Evolutionary conservation across 30 jellyfish, hydroid and myxozoan species (phyloP), one percentile per base, ranked within the genome.

Genomic region (Hydra vulgaris): DNA sequence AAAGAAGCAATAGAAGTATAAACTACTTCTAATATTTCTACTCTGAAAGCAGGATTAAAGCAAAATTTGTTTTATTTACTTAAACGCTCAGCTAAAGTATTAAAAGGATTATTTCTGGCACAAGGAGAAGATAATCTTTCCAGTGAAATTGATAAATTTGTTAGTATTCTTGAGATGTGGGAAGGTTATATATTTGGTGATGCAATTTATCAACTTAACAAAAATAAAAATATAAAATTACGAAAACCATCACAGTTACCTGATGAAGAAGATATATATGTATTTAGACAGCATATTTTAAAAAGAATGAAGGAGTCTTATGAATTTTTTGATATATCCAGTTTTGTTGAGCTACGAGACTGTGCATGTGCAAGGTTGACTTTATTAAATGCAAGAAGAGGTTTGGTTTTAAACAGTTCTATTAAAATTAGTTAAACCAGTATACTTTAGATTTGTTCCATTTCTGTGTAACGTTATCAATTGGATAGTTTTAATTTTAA

Each of bases 301-400:
- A 25, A 15, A 40, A 75, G 72, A 24, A 22, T 75, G 71, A 54
- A 21, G 18, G 70, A 75, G 26, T 25, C 21, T 0, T 75, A 25
- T 75, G 69, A 25, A 53, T 53, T 75, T 75, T 75, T 75, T 75
- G 83, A 75, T 53, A 53, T 25, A 75, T 23, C 70, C 21, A 40
- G n/a, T 67, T 75, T 75, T 75, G 83, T 75, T 75, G 71, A 53
- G 56, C 83, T 75, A 26, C 56, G 71, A 24, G 73, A 75, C 56
- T 25, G 56, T 23, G 83, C 83, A 21, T 75, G 83, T 1, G 24
- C 83, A 53, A 26, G 83, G 73, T 53, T 75, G 1, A 75, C 83
- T 15, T 26, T 75, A 26, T 54, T 75, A 75, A 75, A 75, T 75
- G 83, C 72, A 40, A 26, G 83, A 75, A 75, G 83, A 54, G 83